A percentile compares a stretch with the other conserved stretches of the same genome.
phyloP scores from a whole-genome alignment of 92 coral and sea anemone species.

The Galaxea fascicularis region DNA sequence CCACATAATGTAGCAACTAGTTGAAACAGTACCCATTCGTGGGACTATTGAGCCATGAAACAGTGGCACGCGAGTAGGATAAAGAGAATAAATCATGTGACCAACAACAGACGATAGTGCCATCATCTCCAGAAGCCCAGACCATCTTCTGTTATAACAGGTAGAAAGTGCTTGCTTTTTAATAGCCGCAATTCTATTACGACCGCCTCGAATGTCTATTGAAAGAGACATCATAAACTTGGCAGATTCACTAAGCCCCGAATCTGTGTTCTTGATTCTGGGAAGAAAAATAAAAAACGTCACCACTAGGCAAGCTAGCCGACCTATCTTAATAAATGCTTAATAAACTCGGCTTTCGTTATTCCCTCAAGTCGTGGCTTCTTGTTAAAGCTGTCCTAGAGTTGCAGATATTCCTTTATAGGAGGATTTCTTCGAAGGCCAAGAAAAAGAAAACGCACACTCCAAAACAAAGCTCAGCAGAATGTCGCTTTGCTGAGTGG shows the following conservation, averaged over 20 bases:
- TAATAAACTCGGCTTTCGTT: too few species aligned
- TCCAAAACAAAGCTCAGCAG: too few species aligned
- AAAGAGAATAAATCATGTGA: slow-evolving; percentile 6
- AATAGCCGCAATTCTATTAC: slow-evolving; percentile 8
- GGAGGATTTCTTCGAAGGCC: too few species aligned
- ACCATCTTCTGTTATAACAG: slow-evolving; percentile 1
- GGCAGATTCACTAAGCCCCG: not conserved
- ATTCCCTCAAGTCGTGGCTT: too few species aligned
- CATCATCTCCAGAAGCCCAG: slow-evolving; percentile 20
- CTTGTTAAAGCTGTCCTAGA: too few species aligned
- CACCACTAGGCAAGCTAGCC: too few species aligned
- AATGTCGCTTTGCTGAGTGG: too few species aligned
- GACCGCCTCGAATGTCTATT: slow-evolving; percentile 2
- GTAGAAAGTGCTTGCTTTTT: slow-evolving; percentile 14
- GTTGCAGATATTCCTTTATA: too few species aligned
- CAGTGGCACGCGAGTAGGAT: not conserved
- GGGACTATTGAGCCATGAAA: slow-evolving; percentile 10
- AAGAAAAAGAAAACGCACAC: too few species aligned
- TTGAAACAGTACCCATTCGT: not conserved
- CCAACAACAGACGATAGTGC: slow-evolving; percentile 5
- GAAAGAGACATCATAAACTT: slow-evolving; percentile 14
- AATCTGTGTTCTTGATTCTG: not conserved
- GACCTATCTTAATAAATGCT: too few species aligned
- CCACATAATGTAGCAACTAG: slow-evolving; percentile 20
- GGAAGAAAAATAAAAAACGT: too few species aligned